Base-by-base conservation (phyloP, 2,888 invertebrate genomes). In the Boloria selene region DNA sequence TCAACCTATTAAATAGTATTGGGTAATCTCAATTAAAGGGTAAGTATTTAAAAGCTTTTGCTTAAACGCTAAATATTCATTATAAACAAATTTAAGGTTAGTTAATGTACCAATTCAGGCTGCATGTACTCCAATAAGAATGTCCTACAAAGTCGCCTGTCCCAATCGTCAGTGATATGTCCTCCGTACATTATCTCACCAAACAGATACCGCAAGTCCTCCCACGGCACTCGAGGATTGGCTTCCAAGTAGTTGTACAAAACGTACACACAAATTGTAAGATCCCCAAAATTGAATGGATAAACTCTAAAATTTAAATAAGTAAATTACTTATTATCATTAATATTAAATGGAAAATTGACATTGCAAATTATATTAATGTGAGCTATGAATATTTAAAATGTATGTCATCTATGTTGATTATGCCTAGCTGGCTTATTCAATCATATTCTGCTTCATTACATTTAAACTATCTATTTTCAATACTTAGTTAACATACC, bases 181-280 rank as follows among this genome's bases (percentile, higher is more conserved):
- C 98, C 98, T 1, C 98, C 98, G 80, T 98, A 98, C 98, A 98
- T 98, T 75, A 98, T 98, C 90, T 98, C 98, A 0, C 98, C 98
- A 81, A 98, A 98, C 18, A 98, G 91, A 84, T 98, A 98, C 1
- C 98, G 94, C 75, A 98, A 87, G 88, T 98, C 98, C 84, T 98
- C 98, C 97, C 97, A 98, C 0, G 98, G 98, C 6, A 98, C 96
- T 73, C 95, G 95, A 51, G 94, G 94, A 77, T 97, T 98, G 62
- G 95, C 96, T 81, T 98, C 98, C 81, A 98, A 87, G 85, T 98
- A 98, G 87, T 98, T 98, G 84, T 93, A 96, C 17, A 98, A 85
- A 0, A 98, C 98, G 81, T 96, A 97, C 3, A 97, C 96, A 78
- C 98, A 97, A 76, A 98, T 98, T 0, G 97, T 97, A 63, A 98